These are phyloP conservation scores for Tachina grossa DNA, from an alignment of 2,888 invertebrate species.

Conservation along the genomic window DNA sequence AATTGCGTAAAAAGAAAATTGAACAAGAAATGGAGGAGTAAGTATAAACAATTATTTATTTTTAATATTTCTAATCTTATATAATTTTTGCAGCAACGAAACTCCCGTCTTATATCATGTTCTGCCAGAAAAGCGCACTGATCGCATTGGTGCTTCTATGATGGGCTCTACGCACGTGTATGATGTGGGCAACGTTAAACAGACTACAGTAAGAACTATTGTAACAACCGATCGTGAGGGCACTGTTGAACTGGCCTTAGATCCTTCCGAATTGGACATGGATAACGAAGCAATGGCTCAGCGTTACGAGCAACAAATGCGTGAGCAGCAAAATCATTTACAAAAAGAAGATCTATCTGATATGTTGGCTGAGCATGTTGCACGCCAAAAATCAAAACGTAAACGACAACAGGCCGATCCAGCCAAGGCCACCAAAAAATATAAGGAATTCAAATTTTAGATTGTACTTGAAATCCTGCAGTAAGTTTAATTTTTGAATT, in stretches of 20 bases:
- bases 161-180: constrained; percentile 99
- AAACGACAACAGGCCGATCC: constrained; percentile 96
- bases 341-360: constrained; percentile 98
- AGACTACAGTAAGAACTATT: constrained; percentile 81
- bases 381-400: constrained; percentile 97
- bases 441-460: constrained; percentile 99
- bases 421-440: constrained; percentile 95
- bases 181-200: constrained; percentile 90
- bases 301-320: constrained; percentile 97
- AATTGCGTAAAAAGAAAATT: constrained; percentile 97
- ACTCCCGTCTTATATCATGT: constrained; percentile 98
- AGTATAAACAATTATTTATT: constrained; percentile 74
- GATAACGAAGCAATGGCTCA: constrained; percentile 98
- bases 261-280: constrained; percentile 98
- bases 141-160: constrained; percentile 95
- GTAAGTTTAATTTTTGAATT: constrained; percentile 56
- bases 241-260: constrained; percentile 96
- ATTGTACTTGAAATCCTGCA: constrained; percentile 44
- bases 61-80: constrained; percentile 42
- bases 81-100: constrained; percentile 86
- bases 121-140: constrained; percentile 96
- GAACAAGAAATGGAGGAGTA: constrained; percentile 98
- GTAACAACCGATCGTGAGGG: constrained; percentile 84
- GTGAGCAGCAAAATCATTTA: constrained; percentile 94
- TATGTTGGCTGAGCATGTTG: constrained; percentile 99